phyloP scores from a whole-genome alignment of 2,797 vertebrate species.

The Silurus aristotelis region DNA sequence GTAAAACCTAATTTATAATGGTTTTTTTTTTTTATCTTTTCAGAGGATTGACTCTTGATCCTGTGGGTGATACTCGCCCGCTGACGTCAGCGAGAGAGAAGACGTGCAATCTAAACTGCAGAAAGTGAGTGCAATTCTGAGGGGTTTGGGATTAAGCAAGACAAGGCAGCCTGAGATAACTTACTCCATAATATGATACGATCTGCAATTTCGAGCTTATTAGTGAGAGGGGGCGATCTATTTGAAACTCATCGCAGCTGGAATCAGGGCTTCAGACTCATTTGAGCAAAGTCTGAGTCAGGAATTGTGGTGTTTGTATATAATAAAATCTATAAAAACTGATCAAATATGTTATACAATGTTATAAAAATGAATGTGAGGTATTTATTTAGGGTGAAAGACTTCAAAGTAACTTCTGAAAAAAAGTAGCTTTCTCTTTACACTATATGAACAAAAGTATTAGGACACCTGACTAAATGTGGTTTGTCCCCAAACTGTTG shows the following conservation, averaged over 20 bases:
- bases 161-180: constrained; percentile 52
- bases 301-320: background rate
- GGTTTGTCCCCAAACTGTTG: no score
- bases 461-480: no score
- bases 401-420: background rate
- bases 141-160: constrained; percentile 54
- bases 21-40: constrained; percentile 32
- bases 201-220: constrained; percentile 63
- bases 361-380: no score
- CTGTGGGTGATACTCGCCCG: constrained; percentile 9
- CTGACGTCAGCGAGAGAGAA: constrained; percentile 22
- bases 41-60: constrained; percentile 23
- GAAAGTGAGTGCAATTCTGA: constrained; percentile 22
- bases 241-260: constrained; percentile 45
- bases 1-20: constrained; percentile 29
- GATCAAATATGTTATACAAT: no score
- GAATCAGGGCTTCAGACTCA: constrained; percentile 18
- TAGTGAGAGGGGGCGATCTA: constrained; percentile 46
- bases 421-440: background rate
- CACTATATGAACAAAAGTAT: no score
- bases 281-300: constrained; percentile 5
- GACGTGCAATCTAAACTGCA: constrained; percentile 20
- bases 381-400: background rate
- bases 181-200: constrained; percentile 51
- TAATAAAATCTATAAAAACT: background rate